Base-by-base conservation (phyloP, 30 jellyfish, hydroid and myxozoan genomes). In the Rhopilema esculentum region DNA sequence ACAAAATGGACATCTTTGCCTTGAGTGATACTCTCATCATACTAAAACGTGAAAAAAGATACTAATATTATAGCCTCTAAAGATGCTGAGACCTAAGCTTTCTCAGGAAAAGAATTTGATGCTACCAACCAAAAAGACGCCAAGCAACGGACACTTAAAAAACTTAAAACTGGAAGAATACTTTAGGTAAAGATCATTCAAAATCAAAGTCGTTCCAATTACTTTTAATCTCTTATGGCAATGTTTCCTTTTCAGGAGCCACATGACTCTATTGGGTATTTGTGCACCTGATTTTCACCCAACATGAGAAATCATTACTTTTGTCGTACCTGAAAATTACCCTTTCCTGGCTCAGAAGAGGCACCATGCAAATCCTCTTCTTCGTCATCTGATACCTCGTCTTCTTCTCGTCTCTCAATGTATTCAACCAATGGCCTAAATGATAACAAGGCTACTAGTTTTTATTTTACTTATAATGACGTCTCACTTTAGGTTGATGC, bases 1-100 rank as follows among this genome's bases (percentile, higher is more conserved):
- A 94, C 92, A 70, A 82, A 75, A 70, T 94, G 97, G 16, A 89
- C 97, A 27, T 94, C 99, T 18, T 69, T 68, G 7, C 97, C 97
- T 78, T 85, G 79, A 22, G 91, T 66, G 26, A 94, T 57, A 19
- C 87, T 85, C 23, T 83, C 87, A 52, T 93, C 92, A 65, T 75
- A 94, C 99, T 94, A 85, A 20, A 66, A 75, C 48, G 29, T 68
- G 40, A 28, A 29, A 77, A 26, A 66, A 8, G 70, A 2, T 0
- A 23, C 0, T 51, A 51, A 72, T 17, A 21, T 2, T 4, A 1
- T 22, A 19, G 61, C 8, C 27, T 7, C 4, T 21, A 23, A 69
- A n/a, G n/a, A n/a, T n/a, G n/a, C n/a, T n/a, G n/a, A n/a, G n/a
- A n/a, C n/a, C n/a, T n/a, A n/a, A n/a, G n/a, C n/a, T n/a, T n/a